Percentiles rank a stretch among this genome's conserved stretches.
Evolutionary conservation across 1,140 invertebrate genomes (phyloP).

Genomic region (Lepidurus packardi): DNA sequence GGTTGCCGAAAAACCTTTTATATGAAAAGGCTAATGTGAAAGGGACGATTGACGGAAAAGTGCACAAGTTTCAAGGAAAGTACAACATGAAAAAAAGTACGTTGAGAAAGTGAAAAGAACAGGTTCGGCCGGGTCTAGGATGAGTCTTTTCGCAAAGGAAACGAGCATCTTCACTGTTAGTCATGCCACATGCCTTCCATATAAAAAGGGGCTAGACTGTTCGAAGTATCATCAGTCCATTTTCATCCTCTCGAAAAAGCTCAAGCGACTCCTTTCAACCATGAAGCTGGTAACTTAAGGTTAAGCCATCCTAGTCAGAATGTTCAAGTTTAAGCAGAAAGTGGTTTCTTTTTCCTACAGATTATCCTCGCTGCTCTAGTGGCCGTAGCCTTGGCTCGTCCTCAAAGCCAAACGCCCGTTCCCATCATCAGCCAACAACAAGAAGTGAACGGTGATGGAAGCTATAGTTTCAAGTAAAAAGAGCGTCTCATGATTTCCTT

Average conservation of each 20-base stretch:
- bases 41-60: background rate
- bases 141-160: background rate
- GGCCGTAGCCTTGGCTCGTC: conserved; percentile 27
- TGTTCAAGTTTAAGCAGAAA: too few relatives aligned
- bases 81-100: background rate
- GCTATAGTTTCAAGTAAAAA: conserved; percentile 9
- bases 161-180: background rate
- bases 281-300: background rate
- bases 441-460: conserved; percentile 48
- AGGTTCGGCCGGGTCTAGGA: background rate
- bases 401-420: conserved; percentile 48
- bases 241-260: background rate
- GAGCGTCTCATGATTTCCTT: too few relatives aligned
- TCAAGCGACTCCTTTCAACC: background rate
- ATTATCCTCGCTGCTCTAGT: conserved; percentile 27
- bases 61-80: background rate
- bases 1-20: too few relatives aligned
- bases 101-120: background rate
- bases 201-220: background rate
- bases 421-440: conserved; percentile 60
- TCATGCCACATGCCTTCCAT: background rate
- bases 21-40: background rate
- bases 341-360: background rate
- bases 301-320: background rate
- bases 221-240: background rate